Conservation (phyloP, 2,113 vertebrate genomes). For the Vanacampus margaritifer region DNA sequence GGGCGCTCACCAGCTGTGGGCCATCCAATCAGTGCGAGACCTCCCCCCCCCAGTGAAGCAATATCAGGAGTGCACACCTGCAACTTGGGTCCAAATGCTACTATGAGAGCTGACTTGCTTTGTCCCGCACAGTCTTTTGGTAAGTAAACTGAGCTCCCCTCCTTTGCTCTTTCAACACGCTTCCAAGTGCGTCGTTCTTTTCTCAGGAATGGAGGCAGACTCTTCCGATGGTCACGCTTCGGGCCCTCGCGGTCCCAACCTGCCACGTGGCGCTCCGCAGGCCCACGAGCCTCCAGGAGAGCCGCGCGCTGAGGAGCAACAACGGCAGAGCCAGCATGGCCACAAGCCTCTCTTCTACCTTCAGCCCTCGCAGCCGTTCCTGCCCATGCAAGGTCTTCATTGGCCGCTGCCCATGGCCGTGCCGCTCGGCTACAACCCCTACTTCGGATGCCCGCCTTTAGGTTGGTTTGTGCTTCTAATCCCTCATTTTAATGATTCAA, state of each 20-base stretch:
- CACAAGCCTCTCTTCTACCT: constrained; percentile 72
- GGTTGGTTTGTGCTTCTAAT: constrained; percentile 39
- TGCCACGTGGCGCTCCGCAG: background rate
- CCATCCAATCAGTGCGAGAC: constrained; percentile 34
- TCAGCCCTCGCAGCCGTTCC: constrained; percentile 62
- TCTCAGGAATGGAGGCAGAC: constrained; percentile 57
- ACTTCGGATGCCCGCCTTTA: constrained; percentile 58
- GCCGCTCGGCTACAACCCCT: constrained; percentile 65
- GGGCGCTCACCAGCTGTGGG: constrained; percentile 37
- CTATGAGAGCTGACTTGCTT: background rate
- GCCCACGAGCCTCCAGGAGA: constrained; percentile 30
- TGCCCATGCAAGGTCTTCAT: constrained; percentile 71
- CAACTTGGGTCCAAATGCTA: constrained; percentile 27
- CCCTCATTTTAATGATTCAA: too few relatives aligned
- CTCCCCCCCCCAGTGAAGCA: background rate
- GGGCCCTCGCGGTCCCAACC: constrained; percentile 38
- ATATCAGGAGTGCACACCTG: constrained; percentile 2
- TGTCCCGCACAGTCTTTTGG: constrained; percentile 9
- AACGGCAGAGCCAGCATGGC: constrained; percentile 42
- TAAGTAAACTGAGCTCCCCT: constrained; percentile 11
- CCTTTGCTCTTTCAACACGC: background rate
- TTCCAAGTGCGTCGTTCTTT: background rate
- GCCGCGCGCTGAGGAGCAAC: constrained; percentile 47
- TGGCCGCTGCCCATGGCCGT: constrained; percentile 65
- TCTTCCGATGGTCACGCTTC: constrained; percentile 34